Evolutionary conservation across 1,140 invertebrate genomes (phyloP).

Genomic region (Calephelis virginiensis): DNA sequence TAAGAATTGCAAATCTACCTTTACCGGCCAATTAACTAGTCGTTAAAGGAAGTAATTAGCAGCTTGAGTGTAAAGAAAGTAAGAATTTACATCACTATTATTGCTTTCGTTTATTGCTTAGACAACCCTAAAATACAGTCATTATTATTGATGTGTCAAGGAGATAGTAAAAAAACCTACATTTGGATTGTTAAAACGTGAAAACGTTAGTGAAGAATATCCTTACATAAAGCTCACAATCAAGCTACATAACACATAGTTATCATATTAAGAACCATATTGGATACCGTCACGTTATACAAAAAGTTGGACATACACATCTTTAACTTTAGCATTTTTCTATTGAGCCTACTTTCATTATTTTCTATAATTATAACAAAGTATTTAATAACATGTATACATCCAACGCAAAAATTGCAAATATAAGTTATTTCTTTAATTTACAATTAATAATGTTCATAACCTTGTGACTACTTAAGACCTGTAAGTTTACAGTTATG

Average conservation of each 20-base stretch:
- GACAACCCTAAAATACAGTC: too few species aligned
- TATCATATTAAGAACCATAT: not conserved
- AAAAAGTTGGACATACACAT: not conserved
- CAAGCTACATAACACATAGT: not conserved
- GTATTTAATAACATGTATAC: not conserved
- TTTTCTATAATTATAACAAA: not conserved
- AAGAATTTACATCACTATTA: too few species aligned
- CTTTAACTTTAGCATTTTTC: not conserved
- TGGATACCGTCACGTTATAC: not conserved
- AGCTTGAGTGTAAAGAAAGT: too few species aligned
- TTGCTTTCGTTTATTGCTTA: too few species aligned
- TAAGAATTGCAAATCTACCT: not conserved
- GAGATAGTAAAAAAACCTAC: too few species aligned
- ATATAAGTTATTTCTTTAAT: constrained; percentile 5
- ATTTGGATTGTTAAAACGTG: too few species aligned
- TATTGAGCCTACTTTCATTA: not conserved
- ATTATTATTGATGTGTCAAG: too few species aligned
- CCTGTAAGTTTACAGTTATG: not conserved
- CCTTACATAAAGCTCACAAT: not conserved
- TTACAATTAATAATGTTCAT: not conserved
- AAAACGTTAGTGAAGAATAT: too few species aligned
- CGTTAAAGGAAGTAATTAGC: not conserved
- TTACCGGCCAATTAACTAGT: not conserved
- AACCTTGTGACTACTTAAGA: constrained; percentile 4
- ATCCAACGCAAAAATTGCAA: not conserved